phyloP scores from a whole-genome alignment of 2,888 invertebrate genomes.

The Alsophila aescularia region DNA sequence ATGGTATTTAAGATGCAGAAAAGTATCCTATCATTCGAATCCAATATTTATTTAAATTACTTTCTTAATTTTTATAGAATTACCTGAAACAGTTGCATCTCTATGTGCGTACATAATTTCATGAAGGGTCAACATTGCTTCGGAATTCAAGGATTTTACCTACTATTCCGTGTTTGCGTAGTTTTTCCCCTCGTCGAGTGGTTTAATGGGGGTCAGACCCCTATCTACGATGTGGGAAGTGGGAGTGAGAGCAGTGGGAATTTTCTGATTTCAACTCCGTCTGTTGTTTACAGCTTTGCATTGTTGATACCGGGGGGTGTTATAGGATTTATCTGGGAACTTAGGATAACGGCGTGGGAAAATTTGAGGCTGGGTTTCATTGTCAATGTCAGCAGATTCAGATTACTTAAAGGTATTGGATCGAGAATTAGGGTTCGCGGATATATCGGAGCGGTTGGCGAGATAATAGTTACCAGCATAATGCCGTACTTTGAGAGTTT shows the following conservation, averaged over 20 bases:
- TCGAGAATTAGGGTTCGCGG: not conserved
- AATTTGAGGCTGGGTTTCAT: not conserved
- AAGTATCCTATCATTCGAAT: no score
- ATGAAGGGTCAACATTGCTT: constrained; percentile 20
- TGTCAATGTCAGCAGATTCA: constrained; percentile 4
- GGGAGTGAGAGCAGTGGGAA: constrained; percentile 15
- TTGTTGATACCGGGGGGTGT: constrained; percentile 30
- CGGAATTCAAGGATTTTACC: constrained; percentile 21
- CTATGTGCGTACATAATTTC: constrained; percentile 31
- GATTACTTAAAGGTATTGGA: not conserved
- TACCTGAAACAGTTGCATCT: constrained; percentile 13
- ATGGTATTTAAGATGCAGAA: no score
- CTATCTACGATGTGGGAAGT: not conserved
- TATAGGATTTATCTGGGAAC: constrained; percentile 19
- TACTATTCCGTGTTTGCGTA: constrained; percentile 31
- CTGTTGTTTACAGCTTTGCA: constrained; percentile 26
- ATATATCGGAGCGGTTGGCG: no score
- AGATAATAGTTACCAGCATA: no score
- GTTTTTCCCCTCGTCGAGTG: constrained; percentile 28
- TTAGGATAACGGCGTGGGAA: constrained; percentile 18
- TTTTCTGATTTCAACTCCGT: constrained; percentile 25
- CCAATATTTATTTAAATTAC: no score
- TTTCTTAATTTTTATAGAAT: not conserved
- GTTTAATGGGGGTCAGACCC: constrained; percentile 31
- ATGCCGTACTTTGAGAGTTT: no score